These are phyloP conservation scores for Melipona beecheii DNA, from an alignment of 2,888 invertebrate species.

Conservation along the genomic window DNA sequence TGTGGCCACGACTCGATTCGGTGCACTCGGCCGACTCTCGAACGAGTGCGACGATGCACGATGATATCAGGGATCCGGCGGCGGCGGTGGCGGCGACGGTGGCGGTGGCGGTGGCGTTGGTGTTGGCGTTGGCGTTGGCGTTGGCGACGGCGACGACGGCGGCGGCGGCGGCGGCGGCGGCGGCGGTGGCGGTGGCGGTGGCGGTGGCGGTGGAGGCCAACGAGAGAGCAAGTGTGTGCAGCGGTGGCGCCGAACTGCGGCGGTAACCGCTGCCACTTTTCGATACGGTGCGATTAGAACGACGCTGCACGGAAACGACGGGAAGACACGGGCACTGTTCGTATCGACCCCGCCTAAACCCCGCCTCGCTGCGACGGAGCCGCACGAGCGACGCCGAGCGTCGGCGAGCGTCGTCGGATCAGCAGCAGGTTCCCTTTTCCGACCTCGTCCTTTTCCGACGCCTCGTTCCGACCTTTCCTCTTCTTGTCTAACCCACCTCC, in stretches of 20 bases:
- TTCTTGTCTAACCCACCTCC: slow-evolving; percentile 9
- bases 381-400: slow-evolving; percentile 74
- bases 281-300: slow-evolving; percentile 72
- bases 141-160: slow-evolving; percentile 23
- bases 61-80: slow-evolving; percentile 39
- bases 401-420: slow-evolving; percentile 61
- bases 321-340: slow-evolving; percentile 66
- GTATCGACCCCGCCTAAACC: slow-evolving; percentile 83
- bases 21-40: slow-evolving; percentile 43
- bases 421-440: slow-evolving; percentile 39
- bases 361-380: slow-evolving; percentile 77
- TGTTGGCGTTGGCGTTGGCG: slow-evolving; percentile 12
- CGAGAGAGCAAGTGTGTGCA: slow-evolving; percentile 49
- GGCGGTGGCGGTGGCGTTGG: slow-evolving; percentile 35
- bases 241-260: slow-evolving; percentile 63
- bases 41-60: slow-evolving; percentile 53
- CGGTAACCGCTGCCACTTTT: slow-evolving; percentile 58
- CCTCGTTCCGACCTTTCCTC: slow-evolving; percentile 29
- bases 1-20: slow-evolving; percentile 44
- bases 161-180: slow-evolving; percentile 12
- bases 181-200: slow-evolving; percentile 28
- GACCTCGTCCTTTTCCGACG: slow-evolving; percentile 33
- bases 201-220: slow-evolving; percentile 19
- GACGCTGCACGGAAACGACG: slow-evolving; percentile 74
- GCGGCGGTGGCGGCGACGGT: slow-evolving; percentile 18